Evolutionary conservation across 2,113 vertebrate species (phyloP).

Genomic region (Anolis carolinensis): DNA sequence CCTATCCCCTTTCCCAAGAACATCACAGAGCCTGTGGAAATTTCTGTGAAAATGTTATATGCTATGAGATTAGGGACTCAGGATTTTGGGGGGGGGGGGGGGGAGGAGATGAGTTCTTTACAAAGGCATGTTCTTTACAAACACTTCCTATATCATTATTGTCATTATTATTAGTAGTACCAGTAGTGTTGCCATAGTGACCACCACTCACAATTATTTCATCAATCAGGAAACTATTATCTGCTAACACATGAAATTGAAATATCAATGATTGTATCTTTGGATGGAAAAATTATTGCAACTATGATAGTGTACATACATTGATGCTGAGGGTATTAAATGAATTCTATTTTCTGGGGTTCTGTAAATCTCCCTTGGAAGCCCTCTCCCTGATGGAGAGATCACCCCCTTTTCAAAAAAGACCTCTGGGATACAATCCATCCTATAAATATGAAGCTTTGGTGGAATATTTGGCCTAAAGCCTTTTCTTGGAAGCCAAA

Average conservation of each 20-base stretch:
- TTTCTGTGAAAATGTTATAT: neutral
- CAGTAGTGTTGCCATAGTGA: no score
- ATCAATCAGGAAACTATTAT: neutral
- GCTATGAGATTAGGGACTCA: neutral
- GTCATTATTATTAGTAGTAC: neutral
- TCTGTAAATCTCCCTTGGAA: neutral
- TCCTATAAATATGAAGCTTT: neutral
- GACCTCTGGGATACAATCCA: neutral
- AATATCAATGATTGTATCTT: no score
- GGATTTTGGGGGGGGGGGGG: neutral
- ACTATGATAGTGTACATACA: no score
- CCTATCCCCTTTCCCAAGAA: neutral
- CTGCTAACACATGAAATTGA: no score
- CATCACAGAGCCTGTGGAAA: conserved; percentile 15
- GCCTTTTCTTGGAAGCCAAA: no score
- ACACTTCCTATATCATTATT: neutral
- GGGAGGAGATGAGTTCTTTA: no score
- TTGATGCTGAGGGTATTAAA: no score
- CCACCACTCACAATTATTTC: no score
- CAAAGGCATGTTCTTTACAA: neutral
- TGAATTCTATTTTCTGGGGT: no score
- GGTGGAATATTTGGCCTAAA: no score
- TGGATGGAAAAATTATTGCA: no score
- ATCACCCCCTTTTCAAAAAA: no score
- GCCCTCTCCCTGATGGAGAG: neutral